These are phyloP conservation scores for Leucosticte australis DNA, from an alignment of 2,113 vertebrate species.

Conservation along the genomic window DNA sequence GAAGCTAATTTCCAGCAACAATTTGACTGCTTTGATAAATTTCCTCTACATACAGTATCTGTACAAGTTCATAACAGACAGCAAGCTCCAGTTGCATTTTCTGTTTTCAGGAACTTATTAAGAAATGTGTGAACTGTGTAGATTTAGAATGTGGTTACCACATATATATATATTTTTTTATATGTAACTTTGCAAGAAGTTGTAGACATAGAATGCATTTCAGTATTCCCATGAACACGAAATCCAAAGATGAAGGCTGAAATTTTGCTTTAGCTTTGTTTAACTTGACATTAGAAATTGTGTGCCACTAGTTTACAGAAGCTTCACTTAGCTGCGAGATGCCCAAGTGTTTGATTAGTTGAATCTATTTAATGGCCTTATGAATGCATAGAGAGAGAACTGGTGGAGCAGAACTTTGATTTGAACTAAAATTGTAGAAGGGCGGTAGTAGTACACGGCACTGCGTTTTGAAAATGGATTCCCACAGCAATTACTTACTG, in stretches of 20 bases:
- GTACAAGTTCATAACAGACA: neutral
- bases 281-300: neutral
- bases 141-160: constrained; percentile 23
- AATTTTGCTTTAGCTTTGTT: neutral
- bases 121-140: neutral
- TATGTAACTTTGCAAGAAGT: constrained; percentile 7
- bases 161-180: constrained; percentile 41
- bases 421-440: neutral
- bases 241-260: constrained; percentile 56
- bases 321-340: neutral
- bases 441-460: neutral
- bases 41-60: neutral
- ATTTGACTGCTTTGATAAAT: neutral
- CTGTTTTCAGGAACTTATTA: neutral
- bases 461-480: neutral
- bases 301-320: neutral
- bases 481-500: neutral
- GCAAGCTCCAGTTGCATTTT: neutral
- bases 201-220: constrained; percentile 27
- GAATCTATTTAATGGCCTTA: neutral
- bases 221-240: constrained; percentile 48
- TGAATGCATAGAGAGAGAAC: neutral
- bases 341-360: neutral
- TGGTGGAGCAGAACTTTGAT: neutral
- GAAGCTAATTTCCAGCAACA: neutral